Base-by-base conservation (phyloP, 2,888 invertebrate species). In the Cephonodes hylas region DNA sequence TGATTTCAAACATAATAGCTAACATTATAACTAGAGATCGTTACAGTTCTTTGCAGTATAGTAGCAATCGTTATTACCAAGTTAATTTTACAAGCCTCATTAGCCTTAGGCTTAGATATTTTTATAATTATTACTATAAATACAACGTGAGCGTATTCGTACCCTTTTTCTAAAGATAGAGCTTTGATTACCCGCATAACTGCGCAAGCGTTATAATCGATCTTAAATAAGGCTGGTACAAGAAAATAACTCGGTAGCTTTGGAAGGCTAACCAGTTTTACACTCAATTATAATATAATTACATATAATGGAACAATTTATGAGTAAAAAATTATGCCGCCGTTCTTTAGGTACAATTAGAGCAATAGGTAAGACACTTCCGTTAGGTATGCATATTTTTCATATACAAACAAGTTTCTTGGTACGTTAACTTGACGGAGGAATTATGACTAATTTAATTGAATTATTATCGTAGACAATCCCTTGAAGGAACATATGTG, bases 121-220 rank as follows among this genome's bases (percentile, higher is more conserved):
- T 31, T 31, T 27, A 3, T 31, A 31, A 15, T 7, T 20, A 10
- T 13, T 15, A 25, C 48, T 25, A 25, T 48, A 27, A 53, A 31
- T 53, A 31, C 10, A 8, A 31, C 3, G 31, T 53, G 18, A 10
- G 27, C n/a, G 8, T 18, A 18, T 31, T 18, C 31, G 5, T 7
- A 27, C 46, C 46, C 25, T 46, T 18, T n/a, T 18, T 18, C 31
- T 53, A 53, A 53, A 53, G 8, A 53, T 53, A 53, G 53, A 31
- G 53, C 18, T 53, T 53, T 53, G 31, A 31, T 53, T 18, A 53
- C 48, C 27, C 53, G 53, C 31, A 53, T 53, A 53, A 53, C 53
- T 53, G 53, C 53, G 53, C 31, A 53, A 53, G 31, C 53, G 31
- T 53, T 31, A 31, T 53, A 53, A 53, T 53, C 53, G 53, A 53